Evolutionary conservation across 1,140 invertebrate genomes (phyloP), one percentile per base, ranked within the genome.

Genomic region (Musca vetustissima): DNA sequence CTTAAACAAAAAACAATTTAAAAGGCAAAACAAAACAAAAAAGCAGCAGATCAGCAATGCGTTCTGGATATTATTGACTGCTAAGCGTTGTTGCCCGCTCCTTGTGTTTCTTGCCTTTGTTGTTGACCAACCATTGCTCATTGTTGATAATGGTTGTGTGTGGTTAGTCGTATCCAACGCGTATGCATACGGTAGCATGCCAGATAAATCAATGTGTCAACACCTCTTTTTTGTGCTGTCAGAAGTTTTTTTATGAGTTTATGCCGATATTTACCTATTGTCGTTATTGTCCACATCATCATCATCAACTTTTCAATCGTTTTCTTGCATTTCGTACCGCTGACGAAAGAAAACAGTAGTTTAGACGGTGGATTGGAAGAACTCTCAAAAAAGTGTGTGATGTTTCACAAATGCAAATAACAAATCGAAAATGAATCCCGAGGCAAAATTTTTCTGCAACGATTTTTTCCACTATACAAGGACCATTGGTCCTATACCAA

Each of bases 161-260:
- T 22, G 17, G 49, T 52, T 52, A 19, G 17, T 52, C 21, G 43
- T 65, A 48, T 36, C 36, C 64, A 65, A 48, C 17, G 64, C 19
- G 75, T 61, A 61, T 61, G 73, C 72, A 74, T 73, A 79, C 78
- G 76, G 78, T 81, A 80, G 79, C 79, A 79, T 80, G 78, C 78
- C 76, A 81, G 79, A 81, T 81, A 81, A 81, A 81, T 81, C 79
- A 81, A 81, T 79, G 79, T 81, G 79, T 81, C 79, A 81, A 81
- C 79, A 81, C 79, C 79, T 81, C 77, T 81, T 81, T 43, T 81
- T 80, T 80, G 78, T 80, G 78, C 78, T 80, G 78, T 80, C 78
- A 80, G 78, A 61, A 36, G 57, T 61, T 78, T 79, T 80, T 70
- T 67, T 70, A 67, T 66, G 69, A 64, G 65, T 65, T 67, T 70